phyloP scores from a whole-genome alignment of 2,888 invertebrate genomes.

The Gryllus longicercus region DNA sequence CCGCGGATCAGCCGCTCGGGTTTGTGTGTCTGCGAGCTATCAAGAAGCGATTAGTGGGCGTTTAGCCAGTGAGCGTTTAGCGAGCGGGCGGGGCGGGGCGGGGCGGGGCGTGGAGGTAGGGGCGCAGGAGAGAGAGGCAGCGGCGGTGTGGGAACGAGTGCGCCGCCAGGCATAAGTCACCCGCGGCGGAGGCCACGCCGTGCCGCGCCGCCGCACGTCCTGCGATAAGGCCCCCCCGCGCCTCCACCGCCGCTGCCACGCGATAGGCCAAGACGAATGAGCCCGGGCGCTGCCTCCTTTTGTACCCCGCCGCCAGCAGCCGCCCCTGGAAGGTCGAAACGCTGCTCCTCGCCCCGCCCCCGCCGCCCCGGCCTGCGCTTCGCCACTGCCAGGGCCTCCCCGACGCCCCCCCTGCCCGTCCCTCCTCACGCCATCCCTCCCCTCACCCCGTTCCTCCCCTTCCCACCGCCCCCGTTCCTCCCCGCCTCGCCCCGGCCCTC shows the following conservation, averaged over 20 bases:
- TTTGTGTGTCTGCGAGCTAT: too few species aligned
- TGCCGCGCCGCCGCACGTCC: not conserved
- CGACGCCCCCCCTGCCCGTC: too few species aligned
- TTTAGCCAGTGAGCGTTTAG: not conserved
- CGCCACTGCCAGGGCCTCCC: too few species aligned
- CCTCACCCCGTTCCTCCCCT: too few species aligned
- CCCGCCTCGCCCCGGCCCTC: too few species aligned
- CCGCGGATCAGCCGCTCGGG: too few species aligned
- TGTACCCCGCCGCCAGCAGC: not conserved
- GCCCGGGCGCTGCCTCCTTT: not conserved
- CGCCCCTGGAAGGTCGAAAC: too few species aligned
- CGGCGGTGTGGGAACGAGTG: not conserved
- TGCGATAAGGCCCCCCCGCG: not conserved
- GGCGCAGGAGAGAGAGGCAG: not conserved
- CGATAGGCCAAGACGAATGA: slow-evolving; percentile 1
- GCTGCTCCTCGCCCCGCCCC: too few species aligned
- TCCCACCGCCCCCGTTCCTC: too few species aligned
- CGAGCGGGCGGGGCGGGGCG: not conserved
- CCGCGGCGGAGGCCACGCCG: not conserved
- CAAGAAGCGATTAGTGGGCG: too few species aligned
- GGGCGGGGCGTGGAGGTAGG: not conserved
- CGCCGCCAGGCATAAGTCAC: slow-evolving; percentile 4
- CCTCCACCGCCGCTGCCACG: not conserved
- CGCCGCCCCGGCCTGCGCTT: too few species aligned
- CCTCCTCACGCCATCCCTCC: too few species aligned